Percentiles rank a stretch among this genome's conserved stretches.
These are phyloP conservation scores for Podarcis raffonei DNA, from an alignment of 2,113 vertebrate species.

Conservation along the genomic window DNA sequence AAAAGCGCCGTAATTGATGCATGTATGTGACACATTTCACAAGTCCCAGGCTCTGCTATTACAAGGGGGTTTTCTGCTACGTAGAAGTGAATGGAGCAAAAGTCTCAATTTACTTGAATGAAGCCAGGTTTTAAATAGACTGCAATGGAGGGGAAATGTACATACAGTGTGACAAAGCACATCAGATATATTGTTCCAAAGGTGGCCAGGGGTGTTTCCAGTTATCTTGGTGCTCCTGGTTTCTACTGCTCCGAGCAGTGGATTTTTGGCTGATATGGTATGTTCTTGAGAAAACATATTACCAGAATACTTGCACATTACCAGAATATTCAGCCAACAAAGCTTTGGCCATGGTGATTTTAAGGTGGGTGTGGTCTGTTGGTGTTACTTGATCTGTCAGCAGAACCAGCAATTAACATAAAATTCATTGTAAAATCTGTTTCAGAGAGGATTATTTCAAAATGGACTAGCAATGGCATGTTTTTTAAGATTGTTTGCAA, in stretches of 20 bases:
- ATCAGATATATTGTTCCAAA: background rate
- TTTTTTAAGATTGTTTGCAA: background rate
- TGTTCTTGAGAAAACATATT: background rate
- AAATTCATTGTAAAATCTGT: background rate
- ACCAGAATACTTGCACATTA: no score
- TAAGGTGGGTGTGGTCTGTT: conserved; percentile 11
- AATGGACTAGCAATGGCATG: background rate
- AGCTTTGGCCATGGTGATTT: conserved; percentile 9
- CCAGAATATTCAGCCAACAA: background rate
- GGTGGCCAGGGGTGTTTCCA: background rate
- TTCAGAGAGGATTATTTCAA: conserved; percentile 14
- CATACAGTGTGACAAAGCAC: no score
- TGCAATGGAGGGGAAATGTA: background rate
- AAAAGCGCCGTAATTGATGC: background rate
- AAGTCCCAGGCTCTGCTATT: background rate
- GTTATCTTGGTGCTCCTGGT: background rate
- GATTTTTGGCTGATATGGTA: background rate
- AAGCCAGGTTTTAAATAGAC: background rate
- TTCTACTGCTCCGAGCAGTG: background rate
- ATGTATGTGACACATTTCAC: background rate
- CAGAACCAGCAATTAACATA: conserved; percentile 22
- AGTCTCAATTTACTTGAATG: background rate
- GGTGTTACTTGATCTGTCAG: conserved; percentile 3
- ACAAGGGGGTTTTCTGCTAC: background rate
- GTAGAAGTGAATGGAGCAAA: background rate